Conservation (phyloP, 2,113 vertebrate species). For the Sturnus vulgaris region DNA sequence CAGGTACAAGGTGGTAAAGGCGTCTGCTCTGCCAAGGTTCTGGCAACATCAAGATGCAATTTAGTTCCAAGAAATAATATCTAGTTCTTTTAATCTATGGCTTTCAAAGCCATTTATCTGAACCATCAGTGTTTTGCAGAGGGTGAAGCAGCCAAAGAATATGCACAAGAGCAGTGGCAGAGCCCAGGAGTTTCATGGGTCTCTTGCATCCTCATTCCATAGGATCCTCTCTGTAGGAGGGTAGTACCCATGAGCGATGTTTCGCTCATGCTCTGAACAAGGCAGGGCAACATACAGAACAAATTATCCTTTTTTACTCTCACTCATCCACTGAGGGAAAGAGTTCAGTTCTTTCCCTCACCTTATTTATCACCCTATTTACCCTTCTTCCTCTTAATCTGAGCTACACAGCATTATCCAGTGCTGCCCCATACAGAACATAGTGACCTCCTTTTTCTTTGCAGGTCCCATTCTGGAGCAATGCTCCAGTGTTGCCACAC, state of each 20-base stretch:
- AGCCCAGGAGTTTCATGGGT: not conserved
- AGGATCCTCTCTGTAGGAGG: not conserved
- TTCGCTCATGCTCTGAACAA: not conserved
- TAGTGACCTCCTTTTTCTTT: not conserved
- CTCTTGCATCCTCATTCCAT: not conserved
- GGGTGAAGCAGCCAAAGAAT: not conserved
- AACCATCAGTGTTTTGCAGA: not conserved
- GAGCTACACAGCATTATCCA: not conserved
- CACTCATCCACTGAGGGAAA: not conserved
- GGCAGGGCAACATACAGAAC: not conserved
- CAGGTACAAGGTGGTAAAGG: not conserved
- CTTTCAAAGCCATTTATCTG: not conserved
- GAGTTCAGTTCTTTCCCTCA: not conserved
- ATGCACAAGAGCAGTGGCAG: not conserved
- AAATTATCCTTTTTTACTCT: not conserved
- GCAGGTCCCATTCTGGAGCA: not conserved
- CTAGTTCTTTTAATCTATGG: not conserved
- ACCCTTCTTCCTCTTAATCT: not conserved
- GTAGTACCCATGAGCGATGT: not conserved
- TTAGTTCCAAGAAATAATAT: not conserved
- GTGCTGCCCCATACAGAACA: not conserved
- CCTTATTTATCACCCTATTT: not conserved
- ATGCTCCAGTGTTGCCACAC: not conserved
- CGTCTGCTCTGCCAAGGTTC: not conserved
- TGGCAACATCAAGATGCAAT: not conserved